Conservation (phyloP, 2,797 vertebrate species). For the Paedocypris micromegethes region DNA sequence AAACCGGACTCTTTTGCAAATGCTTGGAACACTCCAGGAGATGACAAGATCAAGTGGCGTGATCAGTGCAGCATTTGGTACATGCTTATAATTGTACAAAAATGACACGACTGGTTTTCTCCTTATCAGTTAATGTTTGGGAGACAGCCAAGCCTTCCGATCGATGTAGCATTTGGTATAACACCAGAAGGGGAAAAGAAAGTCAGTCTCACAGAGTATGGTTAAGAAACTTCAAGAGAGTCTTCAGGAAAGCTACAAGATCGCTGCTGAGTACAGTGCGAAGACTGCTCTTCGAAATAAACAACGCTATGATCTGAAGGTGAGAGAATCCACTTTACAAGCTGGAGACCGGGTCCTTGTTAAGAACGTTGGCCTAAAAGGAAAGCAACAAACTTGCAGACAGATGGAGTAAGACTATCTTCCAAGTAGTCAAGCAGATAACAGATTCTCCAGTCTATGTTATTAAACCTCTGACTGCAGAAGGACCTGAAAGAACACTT, state of each 20-base stretch:
- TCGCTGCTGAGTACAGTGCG: slow-evolving; percentile 1
- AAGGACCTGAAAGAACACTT: not conserved
- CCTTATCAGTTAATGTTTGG: slow-evolving; percentile 3
- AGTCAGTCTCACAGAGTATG: not conserved
- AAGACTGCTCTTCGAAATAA: not conserved
- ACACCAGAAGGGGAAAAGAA: not conserved
- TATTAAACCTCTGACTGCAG: not conserved
- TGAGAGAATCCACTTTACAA: slow-evolving; percentile 16
- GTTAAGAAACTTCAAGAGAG: not conserved
- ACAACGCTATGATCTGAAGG: not conserved
- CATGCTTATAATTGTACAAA: slow-evolving; percentile 5
- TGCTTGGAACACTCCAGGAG: not conserved
- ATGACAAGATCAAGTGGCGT: not conserved
- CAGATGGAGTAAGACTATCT: slow-evolving; percentile 1
- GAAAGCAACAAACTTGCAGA: not conserved
- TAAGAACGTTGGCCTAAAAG: not conserved
- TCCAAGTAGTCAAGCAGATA: not conserved
- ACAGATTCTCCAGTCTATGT: not conserved
- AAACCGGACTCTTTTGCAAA: not conserved
- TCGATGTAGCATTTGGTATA: slow-evolving; percentile 5
- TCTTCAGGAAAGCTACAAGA: not conserved
- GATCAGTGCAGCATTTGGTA: not conserved
- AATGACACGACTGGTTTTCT: not conserved
- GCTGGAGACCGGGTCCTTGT: not conserved
- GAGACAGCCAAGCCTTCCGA: slow-evolving; percentile 5